Evolutionary conservation across 2,888 invertebrate species (phyloP).

Genomic region (Mellilla xanthometata): DNA sequence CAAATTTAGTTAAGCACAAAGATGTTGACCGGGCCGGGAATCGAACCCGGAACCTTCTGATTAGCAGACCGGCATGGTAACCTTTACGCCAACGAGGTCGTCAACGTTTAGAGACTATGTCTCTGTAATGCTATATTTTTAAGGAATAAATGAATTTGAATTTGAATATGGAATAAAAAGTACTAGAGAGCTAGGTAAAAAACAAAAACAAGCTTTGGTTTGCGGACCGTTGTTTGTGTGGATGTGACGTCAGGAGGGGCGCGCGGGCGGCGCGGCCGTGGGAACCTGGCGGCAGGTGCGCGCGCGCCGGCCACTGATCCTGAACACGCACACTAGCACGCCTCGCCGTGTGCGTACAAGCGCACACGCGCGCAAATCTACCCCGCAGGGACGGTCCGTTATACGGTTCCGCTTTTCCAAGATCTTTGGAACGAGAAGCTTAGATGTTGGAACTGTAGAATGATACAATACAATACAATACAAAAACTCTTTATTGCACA

Average conservation of each 20-base stretch:
- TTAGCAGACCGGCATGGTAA: no score
- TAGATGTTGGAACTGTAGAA: no score
- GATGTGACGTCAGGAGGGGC: slow-evolving; percentile 63
- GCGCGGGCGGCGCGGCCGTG: slow-evolving; percentile 56
- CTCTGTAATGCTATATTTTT: no score
- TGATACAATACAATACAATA: neutral
- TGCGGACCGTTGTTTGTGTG: slow-evolving; percentile 67
- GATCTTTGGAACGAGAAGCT: slow-evolving; percentile 10
- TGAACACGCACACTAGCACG: slow-evolving; percentile 64
- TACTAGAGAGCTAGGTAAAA: slow-evolving; percentile 37
- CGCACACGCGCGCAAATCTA: slow-evolving; percentile 38
- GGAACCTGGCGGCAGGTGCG: slow-evolving; percentile 81
- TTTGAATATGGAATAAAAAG: no score
- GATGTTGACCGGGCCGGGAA: no score
- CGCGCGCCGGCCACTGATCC: slow-evolving; percentile 81
- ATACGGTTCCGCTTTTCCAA: slow-evolving; percentile 71
- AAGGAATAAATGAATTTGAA: no score
- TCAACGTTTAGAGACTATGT: no score
- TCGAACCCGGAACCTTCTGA: no score
- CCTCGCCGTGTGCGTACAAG: slow-evolving; percentile 26
- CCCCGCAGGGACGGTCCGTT: slow-evolving; percentile 51
- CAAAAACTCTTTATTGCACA: neutral
- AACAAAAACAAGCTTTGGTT: slow-evolving; percentile 53
- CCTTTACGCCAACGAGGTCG: no score
- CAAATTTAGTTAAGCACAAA: no score